Evolutionary conservation across 30 jellyfish, hydroid and myxozoan genomes (phyloP), one percentile per base, ranked within the genome.

Genomic region (Hydra vulgaris): DNA sequence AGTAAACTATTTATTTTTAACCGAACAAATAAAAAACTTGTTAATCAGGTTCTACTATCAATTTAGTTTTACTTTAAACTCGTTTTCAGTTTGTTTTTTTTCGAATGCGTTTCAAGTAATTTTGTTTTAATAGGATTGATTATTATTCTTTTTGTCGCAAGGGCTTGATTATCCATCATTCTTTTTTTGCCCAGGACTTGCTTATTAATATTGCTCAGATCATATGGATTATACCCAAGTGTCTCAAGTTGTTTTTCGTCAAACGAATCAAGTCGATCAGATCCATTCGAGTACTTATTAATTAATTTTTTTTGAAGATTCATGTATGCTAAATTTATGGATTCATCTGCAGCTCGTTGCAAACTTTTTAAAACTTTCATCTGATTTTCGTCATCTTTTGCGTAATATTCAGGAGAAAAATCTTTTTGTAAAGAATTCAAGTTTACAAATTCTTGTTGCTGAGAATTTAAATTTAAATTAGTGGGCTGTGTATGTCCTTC

Each of bases 141-240:
- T n/a, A n/a, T n/a, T n/a, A n/a, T n/a, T n/a, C n/a, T n/a, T n/a
- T n/a, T n/a, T 40, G 8, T 40, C 12, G 61, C 12, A 3, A 40
- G 12, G 12, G 7, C 27, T 68, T 68, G 75, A 23, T 15, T 23
- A 68, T 20, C 16, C 75, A 68, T 68, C 26, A 68, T 53, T 53
- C 85, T 78, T 78, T 78, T 78, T 1, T n/a, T 53, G 0, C 85
- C 85, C 22, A 61, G 18, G 18, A 78, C 77, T 53, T 78, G 85
- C 54, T 61, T 78, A 55, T 78, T 78, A 78, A 78, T 22, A 22
- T 61, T 54, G 67, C 18, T 25, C 17, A 78, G 21, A 22, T 53
- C 85, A 17, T n/a, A 12, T 22, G 56, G 52, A 78, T 61, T 53
- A 66, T 78, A 78, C 16, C 85, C 85, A n/a, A 53, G 67, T 54